Evolutionary conservation across 2,113 vertebrate genomes (phyloP).

Genomic region (Sapayoa aenigma): DNA sequence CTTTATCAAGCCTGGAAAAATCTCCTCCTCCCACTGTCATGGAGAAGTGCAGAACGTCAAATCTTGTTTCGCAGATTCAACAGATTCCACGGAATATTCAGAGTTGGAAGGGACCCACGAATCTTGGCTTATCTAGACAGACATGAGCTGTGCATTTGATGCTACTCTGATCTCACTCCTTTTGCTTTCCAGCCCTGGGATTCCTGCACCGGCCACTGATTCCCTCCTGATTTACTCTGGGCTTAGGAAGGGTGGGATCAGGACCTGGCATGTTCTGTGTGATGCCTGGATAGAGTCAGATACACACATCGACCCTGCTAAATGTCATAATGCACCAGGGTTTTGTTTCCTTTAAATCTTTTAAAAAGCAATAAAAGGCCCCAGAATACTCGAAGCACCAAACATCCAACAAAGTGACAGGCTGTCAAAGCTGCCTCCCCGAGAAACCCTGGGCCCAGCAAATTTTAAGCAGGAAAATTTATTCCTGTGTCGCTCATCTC

Average conservation of each 20-base stretch:
- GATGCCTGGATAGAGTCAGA: not conserved
- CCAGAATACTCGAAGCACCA: conserved; percentile 1
- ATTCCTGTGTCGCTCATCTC: conserved; percentile 53
- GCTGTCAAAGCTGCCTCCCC: conserved; percentile 52
- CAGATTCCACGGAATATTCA: not conserved
- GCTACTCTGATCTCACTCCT: not conserved
- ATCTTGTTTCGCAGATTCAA: not conserved
- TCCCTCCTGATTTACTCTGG: not conserved
- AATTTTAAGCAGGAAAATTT: conserved; percentile 64
- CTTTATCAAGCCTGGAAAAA: not conserved
- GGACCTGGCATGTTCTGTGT: not conserved
- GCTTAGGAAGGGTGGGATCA: not conserved
- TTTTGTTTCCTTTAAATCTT: conserved; percentile 60
- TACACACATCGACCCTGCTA: not conserved
- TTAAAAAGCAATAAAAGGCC: conserved; percentile 65
- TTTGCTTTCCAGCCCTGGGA: not conserved
- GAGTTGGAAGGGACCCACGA: not conserved
- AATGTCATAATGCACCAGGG: conserved; percentile 12
- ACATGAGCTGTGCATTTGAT: not conserved
- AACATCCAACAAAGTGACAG: conserved; percentile 58
- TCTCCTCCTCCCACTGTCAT: not conserved
- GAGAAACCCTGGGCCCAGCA: conserved; percentile 63
- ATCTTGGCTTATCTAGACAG: not conserved
- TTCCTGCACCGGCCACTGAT: not conserved
- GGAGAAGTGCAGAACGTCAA: fast-evolving